Evolutionary conservation across 2,888 invertebrate species (phyloP).

Genomic region (Rhagophthalmus giganteus): DNA sequence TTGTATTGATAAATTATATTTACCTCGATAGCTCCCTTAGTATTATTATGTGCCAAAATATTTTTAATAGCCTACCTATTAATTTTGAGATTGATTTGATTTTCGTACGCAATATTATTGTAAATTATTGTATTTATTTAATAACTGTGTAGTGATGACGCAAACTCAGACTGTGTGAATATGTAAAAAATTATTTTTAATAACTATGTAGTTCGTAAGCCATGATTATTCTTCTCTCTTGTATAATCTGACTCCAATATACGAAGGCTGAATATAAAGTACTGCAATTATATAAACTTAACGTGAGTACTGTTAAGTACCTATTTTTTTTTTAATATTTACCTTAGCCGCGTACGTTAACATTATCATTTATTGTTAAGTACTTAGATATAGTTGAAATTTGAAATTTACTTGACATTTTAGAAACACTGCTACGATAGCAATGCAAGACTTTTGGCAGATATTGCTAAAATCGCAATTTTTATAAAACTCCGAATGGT

Average conservation of each 20-base stretch:
- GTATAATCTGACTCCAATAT: slow-evolving; percentile 31
- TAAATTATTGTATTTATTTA: slow-evolving; percentile 3
- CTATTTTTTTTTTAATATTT: no score
- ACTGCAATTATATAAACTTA: no score
- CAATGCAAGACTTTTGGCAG: no score
- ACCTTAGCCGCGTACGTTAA: no score
- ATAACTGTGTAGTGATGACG: slow-evolving; percentile 3
- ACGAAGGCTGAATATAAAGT: slow-evolving; percentile 25
- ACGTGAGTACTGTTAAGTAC: no score
- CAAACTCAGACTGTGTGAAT: slow-evolving; percentile 22
- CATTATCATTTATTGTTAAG: no score
- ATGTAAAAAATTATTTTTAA: slow-evolving; percentile 39
- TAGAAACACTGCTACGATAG: no score
- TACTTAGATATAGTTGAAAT: no score
- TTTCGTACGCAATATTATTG: not conserved
- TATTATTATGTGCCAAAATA: slow-evolving; percentile 24
- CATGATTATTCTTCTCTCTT: slow-evolving; percentile 27
- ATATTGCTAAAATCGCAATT: no score
- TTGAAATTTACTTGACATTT: no score
- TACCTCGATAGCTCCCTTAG: slow-evolving; percentile 3
- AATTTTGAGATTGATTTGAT: not conserved
- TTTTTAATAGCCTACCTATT: no score
- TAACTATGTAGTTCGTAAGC: slow-evolving; percentile 34
- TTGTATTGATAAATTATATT: slow-evolving; percentile 11
- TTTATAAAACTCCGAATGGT: no score